Base-by-base conservation (phyloP, 2,113 vertebrate species). In the Scomber colias region DNA sequence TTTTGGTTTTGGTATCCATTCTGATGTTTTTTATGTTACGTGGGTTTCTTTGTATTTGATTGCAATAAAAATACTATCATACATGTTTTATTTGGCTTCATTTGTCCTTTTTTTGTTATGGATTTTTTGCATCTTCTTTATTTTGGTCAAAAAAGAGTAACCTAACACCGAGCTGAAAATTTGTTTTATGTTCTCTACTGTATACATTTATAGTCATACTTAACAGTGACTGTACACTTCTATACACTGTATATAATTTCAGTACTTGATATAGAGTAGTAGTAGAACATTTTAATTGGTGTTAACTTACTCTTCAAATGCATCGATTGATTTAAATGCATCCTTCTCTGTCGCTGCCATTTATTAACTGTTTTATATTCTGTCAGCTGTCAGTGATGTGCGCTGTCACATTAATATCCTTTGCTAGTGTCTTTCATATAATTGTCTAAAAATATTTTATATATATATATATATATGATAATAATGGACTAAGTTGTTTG, bases 1-100 rank as follows among this genome's bases (percentile, higher is more conserved):
- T 71, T 71, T 79, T 63, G 17, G 2, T 61, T 77, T 54, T 44
- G 10, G 13, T 31, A 30, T 73, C 15, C 4, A 53, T 89, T 69
- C 74, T 54, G 13, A 55, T 74, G 0, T 68, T 71, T 46, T 79
- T 71, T 78, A 46, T 75, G 48, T 74, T 59, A 46, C 63, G 12
- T 79, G 8, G 7, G 11, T 73, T 13, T 74, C 11, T 59, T 74
- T 84, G 49, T 71, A 60, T 79, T 75, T 75, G 0, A 69, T 56
- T 51, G 61, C 2, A 91, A 92, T 87, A 87, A 92, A 89, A 59
- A 71, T 0, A 49, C 21, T 53, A 10, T 11, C 17, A 54, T 27
- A 50, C 24, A 31, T 60, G 16, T 81, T 77, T 80, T 11, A 62
- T 84, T 87, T 85, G 67, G 13, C 16, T 84, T 89, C 2, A 64